Base-by-base conservation (phyloP, 2,797 vertebrate genomes). In the Hafferia zeledoni region DNA sequence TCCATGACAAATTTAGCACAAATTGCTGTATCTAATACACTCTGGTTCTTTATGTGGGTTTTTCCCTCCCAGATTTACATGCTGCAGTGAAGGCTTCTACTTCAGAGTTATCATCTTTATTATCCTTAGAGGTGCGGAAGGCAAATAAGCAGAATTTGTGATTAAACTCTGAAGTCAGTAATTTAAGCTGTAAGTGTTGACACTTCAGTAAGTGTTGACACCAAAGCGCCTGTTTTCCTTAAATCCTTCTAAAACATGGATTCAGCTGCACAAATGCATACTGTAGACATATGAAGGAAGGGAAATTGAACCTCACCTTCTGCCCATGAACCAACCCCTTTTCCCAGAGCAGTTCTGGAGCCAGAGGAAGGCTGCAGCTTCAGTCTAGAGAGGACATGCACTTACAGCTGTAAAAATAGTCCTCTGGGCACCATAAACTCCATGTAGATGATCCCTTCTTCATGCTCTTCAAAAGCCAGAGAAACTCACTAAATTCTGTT, bases 1-100 rank as follows among this genome's bases (percentile, higher is more conserved):
- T 22, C 14, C 2, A 0, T 37, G 56, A 25, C 15, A 61, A 69
- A 17, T 1, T 1, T 5, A 23, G 13, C 19, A 8, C 14, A 14
- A 43, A 39, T 5, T 35, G 35, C 13, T 39, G 35, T 18, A 22
- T 31, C 16, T 65, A 41, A 39, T 5, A 31, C 13, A 4, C 10
- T 14, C 46, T 23, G 31, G 11, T 27, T 39, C 17, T 0, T 0
- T 6, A 6, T 17, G 13, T 39, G 53, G 11, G 13, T 13, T 50
- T 37, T 46, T 55, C 4, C 55, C 76, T 70, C 44, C 39, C 50
- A 56, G 1, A 1, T 57, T 39, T 2, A 28, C 23, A 5, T 10
- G 6, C 16, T 57, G 13, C n/a, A 60, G 35, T 33, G 50, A 86
- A 81, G 19, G 13, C 8, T 60, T 30, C 52, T 81, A 11, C 37